Evolutionary conservation across 2,113 vertebrate species (phyloP).

Genomic region (Fregetta grallaria): DNA sequence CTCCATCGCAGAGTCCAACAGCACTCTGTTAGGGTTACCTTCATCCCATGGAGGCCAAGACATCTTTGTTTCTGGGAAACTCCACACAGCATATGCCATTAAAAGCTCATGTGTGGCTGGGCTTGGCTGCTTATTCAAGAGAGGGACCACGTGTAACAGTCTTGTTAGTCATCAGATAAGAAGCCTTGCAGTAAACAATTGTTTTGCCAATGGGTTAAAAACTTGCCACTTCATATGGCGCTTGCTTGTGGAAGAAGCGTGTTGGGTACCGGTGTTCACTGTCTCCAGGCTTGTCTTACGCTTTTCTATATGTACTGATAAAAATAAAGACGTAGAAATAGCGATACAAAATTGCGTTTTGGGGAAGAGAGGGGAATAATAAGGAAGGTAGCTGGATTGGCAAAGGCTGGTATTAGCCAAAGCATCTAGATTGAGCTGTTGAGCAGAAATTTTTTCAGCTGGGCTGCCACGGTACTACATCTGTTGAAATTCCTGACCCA

Average conservation of each 20-base stretch:
- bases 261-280: background rate
- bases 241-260: background rate
- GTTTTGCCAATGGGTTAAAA: background rate
- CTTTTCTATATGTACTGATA: background rate
- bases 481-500: slow-evolving; percentile 8
- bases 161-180: background rate
- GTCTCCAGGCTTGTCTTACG: background rate
- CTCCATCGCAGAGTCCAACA: background rate
- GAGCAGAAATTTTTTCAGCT: background rate
- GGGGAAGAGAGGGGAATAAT: background rate
- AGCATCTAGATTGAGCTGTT: background rate
- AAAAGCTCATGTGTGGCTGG: background rate
- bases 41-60: background rate
- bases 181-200: background rate
- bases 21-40: background rate
- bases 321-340: background rate
- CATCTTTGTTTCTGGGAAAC: background rate
- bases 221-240: background rate
- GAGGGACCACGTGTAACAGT: background rate
- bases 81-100: background rate
- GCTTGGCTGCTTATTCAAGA: background rate
- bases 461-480: background rate
- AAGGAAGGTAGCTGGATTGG: background rate
- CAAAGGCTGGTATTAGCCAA: background rate
- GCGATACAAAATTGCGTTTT: background rate